Evolutionary conservation across 2,113 vertebrate genomes (phyloP).

Genomic region (Hippopotamus amphibius): DNA sequence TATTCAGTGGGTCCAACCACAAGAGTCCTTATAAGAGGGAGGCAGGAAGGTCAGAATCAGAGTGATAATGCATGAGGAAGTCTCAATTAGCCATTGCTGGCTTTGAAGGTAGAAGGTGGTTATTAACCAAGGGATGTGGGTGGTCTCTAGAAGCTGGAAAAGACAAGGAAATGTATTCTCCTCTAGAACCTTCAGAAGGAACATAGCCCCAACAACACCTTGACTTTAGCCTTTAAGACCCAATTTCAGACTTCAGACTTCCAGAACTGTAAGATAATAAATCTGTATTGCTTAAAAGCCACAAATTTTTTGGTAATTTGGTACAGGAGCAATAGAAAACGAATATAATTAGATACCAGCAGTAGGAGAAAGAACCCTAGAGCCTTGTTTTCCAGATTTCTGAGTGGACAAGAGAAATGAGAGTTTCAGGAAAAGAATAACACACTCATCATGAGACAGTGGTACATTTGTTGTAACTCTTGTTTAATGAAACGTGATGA

Average conservation of each 20-base stretch:
- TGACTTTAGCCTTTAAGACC: not conserved
- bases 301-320: not conserved
- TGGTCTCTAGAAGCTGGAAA: not conserved
- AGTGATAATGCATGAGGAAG: not conserved
- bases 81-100: not conserved
- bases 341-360: not conserved
- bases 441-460: not conserved
- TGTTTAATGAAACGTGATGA: conserved; percentile 8
- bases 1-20: no score
- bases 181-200: not conserved
- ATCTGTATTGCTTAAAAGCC: not conserved
- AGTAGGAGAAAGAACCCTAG: not conserved
- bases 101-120: not conserved
- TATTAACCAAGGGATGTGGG: not conserved
- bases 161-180: not conserved
- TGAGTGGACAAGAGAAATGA: not conserved
- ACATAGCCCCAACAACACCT: not conserved
- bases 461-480: not conserved
- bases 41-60: not conserved
- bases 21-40: not conserved
- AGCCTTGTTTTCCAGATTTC: not conserved
- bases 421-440: not conserved
- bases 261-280: not conserved
- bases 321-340: not conserved
- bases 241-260: not conserved